Percentiles rank a stretch among this genome's conserved stretches.
Conservation (phyloP, 2,113 vertebrate species). For the Scophthalmus maximus region DNA sequence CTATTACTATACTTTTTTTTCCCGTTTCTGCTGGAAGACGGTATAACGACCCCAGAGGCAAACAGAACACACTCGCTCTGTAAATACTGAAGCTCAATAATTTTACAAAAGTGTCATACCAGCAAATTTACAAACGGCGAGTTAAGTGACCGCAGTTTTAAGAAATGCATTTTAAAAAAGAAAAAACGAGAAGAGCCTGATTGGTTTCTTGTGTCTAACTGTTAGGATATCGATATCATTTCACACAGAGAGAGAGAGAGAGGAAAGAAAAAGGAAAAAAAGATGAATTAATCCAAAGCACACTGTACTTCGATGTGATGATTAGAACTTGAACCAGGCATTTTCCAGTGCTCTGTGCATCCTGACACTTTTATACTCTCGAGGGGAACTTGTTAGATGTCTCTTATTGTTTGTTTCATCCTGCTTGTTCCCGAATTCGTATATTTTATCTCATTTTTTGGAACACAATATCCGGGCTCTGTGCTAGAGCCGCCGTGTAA, state of each 20-base stretch:
- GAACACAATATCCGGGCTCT: conserved; percentile 70
- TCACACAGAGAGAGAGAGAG: conserved; percentile 51
- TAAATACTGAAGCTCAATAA: conserved; percentile 86
- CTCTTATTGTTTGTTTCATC: conserved; percentile 77
- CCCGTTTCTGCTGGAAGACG: conserved; percentile 74
- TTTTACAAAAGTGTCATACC: conserved; percentile 85
- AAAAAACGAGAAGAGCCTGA: conserved; percentile 50
- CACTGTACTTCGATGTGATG: conserved; percentile 87
- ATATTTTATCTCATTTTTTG: conserved; percentile 19
- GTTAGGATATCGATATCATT: conserved; percentile 67
- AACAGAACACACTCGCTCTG: conserved; percentile 79
- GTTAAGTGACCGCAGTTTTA: conserved; percentile 82
- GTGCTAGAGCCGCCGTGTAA: conserved; percentile 51
- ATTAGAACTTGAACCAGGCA: conserved; percentile 86
- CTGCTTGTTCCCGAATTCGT: conserved; percentile 65
- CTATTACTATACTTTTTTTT: conserved; percentile 64
- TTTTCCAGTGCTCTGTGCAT: conserved; percentile 83
- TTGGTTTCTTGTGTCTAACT: conserved; percentile 74
- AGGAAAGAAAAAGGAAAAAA: conserved; percentile 28
- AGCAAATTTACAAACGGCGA: conserved; percentile 86
- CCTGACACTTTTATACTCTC: conserved; percentile 83
- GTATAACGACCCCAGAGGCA: conserved; percentile 77
- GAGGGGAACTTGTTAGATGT: conserved; percentile 73
- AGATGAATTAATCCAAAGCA: conserved; percentile 87
- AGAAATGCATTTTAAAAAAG: conserved; percentile 45